Evolutionary conservation across 2,113 vertebrate species (phyloP).

Genomic region (Alosa alosa): DNA sequence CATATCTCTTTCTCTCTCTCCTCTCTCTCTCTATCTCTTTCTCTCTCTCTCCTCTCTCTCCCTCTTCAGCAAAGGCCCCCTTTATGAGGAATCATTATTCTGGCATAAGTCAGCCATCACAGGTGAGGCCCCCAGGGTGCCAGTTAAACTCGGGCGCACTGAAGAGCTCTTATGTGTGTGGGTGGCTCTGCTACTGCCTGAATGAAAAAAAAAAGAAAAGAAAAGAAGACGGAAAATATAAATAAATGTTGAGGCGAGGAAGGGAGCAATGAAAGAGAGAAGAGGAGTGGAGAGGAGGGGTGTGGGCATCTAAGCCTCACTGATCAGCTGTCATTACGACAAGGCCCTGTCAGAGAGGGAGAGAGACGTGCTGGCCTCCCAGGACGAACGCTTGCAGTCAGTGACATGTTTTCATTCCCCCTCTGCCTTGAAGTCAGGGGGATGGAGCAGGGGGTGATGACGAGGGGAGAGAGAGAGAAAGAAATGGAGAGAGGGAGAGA

Average conservation of each 20-base stretch:
- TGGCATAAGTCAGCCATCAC: constrained; percentile 71
- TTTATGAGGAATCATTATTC: constrained; percentile 65
- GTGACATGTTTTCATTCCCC: constrained; percentile 68
- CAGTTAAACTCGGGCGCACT: constrained; percentile 72
- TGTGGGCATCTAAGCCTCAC: constrained; percentile 49
- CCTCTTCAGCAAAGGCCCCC: constrained; percentile 29
- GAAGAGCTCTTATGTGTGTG: constrained; percentile 20
- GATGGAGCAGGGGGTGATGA: constrained; percentile 44
- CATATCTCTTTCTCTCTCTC: background rate
- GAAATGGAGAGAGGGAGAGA: constrained; percentile 49
- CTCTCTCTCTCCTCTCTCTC: background rate
- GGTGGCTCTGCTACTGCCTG: constrained; percentile 65
- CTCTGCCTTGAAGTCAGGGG: constrained; percentile 66
- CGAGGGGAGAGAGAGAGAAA: constrained; percentile 48
- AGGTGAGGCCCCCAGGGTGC: constrained; percentile 72
- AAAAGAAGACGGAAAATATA: constrained; percentile 67
- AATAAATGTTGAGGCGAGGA: constrained; percentile 64
- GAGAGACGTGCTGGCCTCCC: constrained; percentile 61
- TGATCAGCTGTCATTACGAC: constrained; percentile 69
- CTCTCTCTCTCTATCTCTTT: background rate
- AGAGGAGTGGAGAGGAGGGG: constrained; percentile 31
- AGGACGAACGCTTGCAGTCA: constrained; percentile 62
- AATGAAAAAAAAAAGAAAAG: constrained; percentile 59
- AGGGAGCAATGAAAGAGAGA: background rate
- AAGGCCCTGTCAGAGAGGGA: constrained; percentile 56